phyloP scores from a whole-genome alignment of 1,140 invertebrate genomes.

The Micrasema minimum region DNA sequence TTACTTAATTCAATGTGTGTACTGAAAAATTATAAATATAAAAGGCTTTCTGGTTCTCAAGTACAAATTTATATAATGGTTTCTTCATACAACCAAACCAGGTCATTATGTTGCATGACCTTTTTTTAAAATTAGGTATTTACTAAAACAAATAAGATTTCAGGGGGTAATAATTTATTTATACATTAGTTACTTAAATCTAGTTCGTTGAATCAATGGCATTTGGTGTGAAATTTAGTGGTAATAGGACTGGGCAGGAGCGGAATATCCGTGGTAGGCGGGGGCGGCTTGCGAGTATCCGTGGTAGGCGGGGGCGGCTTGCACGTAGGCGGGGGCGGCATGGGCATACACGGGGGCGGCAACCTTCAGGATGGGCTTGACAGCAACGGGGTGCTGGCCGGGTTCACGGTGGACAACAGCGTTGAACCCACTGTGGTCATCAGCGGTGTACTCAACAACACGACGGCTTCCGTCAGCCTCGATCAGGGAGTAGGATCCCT shows the following conservation, averaged over 20 bases:
- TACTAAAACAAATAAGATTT: background rate
- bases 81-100: too few relatives aligned
- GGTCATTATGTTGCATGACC: too few relatives aligned
- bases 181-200: conserved; percentile 36
- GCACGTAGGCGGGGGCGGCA: conserved; percentile 51
- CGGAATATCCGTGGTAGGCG: conserved; percentile 37
- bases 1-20: too few relatives aligned
- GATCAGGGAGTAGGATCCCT: conserved; percentile 70
- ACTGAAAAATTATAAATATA: too few relatives aligned
- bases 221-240: too few relatives aligned
- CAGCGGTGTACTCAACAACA: conserved; percentile 79
- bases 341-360: conserved; percentile 49
- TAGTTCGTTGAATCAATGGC: background rate
- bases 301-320: conserved; percentile 54
- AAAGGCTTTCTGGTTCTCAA: too few relatives aligned
- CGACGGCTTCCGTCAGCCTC: conserved; percentile 76
- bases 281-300: conserved; percentile 31
- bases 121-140: too few relatives aligned
- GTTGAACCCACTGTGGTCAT: conserved; percentile 77
- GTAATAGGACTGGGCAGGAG: conserved; percentile 25
- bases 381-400: conserved; percentile 61
- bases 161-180: background rate
- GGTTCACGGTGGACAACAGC: conserved; percentile 72
- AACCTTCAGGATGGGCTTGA: conserved; percentile 56
- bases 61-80: too few relatives aligned